phyloP scores from a whole-genome alignment of 1,140 invertebrate species.

The Leguminivora glycinivorella region DNA sequence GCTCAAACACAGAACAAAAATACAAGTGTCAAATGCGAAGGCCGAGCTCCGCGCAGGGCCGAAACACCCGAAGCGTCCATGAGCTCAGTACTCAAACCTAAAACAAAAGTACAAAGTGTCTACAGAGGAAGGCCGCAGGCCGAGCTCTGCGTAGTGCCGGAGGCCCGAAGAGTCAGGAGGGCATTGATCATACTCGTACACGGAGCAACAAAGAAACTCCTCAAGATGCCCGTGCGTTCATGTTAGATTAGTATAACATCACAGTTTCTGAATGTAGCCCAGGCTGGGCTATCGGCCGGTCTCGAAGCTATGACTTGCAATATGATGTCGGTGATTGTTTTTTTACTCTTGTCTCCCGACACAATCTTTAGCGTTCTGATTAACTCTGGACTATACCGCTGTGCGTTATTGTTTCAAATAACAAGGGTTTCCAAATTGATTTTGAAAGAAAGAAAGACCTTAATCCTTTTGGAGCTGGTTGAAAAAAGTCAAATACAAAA shows the following conservation, averaged over 20 bases:
- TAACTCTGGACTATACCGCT: constrained; percentile 73
- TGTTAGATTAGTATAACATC: background rate
- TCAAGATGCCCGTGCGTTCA: background rate
- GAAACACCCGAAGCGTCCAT: no score
- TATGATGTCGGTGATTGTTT: constrained; percentile 75
- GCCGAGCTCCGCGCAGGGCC: no score
- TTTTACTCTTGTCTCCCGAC: constrained; percentile 73
- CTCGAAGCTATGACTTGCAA: constrained; percentile 74
- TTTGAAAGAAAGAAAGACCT: background rate
- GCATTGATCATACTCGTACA: no score
- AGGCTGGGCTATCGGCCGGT: constrained; percentile 47
- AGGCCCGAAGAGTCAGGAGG: no score
- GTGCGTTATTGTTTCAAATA: constrained; percentile 69
- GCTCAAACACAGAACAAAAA: no score
- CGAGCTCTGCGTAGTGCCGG: no score
- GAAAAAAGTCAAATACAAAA: background rate
- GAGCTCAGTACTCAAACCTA: no score
- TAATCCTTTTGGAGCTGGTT: background rate
- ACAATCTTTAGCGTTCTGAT: constrained; percentile 78
- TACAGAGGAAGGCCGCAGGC: no score
- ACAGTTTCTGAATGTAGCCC: background rate
- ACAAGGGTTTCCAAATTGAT: constrained; percentile 29
- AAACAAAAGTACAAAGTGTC: no score
- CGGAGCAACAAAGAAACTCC: no score
- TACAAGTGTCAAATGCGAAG: no score